These are phyloP conservation scores for Xiphorhynchus elegans DNA, from an alignment of 2,113 vertebrate genomes.

Conservation along the genomic window DNA sequence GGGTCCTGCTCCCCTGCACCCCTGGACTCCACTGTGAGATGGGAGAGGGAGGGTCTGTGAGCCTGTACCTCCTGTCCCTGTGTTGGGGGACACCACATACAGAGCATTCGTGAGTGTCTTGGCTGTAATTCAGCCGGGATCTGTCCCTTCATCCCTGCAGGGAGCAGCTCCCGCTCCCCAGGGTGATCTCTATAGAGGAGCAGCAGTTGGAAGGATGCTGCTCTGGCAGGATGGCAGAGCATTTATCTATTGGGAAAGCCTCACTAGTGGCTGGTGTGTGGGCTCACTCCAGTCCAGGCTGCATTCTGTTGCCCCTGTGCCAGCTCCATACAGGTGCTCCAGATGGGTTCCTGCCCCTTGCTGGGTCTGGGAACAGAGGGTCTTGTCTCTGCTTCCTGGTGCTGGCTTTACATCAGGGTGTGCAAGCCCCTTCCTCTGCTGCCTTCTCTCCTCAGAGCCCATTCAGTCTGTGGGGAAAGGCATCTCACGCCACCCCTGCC, in stretches of 20 bases:
- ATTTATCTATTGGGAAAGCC: neutral
- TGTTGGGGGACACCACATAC: neutral
- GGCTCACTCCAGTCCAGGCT: neutral
- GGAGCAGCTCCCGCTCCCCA: neutral
- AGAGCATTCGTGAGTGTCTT: neutral
- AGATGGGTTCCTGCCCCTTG: neutral
- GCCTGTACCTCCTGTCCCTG: neutral
- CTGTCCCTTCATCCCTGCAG: neutral
- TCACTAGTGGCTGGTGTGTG: neutral
- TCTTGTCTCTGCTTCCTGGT: neutral
- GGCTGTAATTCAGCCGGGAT: neutral
- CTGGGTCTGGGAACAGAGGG: accelerated
- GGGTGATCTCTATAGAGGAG: neutral
- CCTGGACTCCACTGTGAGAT: neutral
- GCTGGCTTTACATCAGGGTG: accelerated
- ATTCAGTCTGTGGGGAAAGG: neutral
- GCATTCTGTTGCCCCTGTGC: neutral
- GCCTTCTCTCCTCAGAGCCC: neutral
- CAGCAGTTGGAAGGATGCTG: neutral
- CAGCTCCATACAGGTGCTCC: neutral
- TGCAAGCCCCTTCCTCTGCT: neutral
- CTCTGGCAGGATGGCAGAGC: neutral
- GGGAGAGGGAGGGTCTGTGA: neutral
- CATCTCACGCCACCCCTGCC: accelerated
- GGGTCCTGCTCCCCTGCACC: neutral